A percentile compares a stretch with the other conserved stretches of the same genome.
These are phyloP conservation scores for Lasioglossum leucozonium DNA, from an alignment of 2,888 invertebrate genomes.

Conservation along the genomic window DNA sequence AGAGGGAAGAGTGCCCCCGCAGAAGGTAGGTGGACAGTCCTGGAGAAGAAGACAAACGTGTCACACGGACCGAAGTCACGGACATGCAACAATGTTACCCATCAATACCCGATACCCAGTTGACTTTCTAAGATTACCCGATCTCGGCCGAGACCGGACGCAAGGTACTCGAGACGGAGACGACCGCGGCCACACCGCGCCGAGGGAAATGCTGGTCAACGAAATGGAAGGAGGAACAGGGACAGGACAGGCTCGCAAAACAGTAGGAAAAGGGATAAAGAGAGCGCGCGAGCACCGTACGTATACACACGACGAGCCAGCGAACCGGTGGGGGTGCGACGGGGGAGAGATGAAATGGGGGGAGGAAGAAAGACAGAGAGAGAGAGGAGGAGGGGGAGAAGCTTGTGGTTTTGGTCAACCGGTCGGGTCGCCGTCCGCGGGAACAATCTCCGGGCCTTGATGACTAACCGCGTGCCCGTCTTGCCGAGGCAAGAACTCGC, in stretches of 20 bases:
- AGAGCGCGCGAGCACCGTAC: constrained; percentile 23
- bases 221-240: constrained; percentile 15
- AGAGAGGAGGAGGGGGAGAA: constrained; percentile 43
- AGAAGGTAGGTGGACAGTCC: neutral
- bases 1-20: neutral
- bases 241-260: constrained; percentile 25
- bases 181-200: constrained; percentile 39
- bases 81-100: constrained; percentile 47
- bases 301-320: constrained; percentile 5
- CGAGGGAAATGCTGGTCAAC: constrained; percentile 46
- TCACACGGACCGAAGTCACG: neutral
- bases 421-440: constrained; percentile 74
- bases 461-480: constrained; percentile 79
- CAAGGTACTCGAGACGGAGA: constrained; percentile 40
- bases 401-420: constrained; percentile 78
- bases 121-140: constrained; percentile 69
- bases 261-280: constrained; percentile 50
- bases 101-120: constrained; percentile 62
- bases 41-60: neutral
- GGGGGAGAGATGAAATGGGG: neutral
- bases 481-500: constrained; percentile 77
- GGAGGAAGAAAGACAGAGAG: neutral
- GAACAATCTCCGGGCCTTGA: constrained; percentile 78
- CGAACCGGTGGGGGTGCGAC: neutral
- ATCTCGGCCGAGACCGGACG: constrained; percentile 52